Evolutionary conservation across 64 coral and sea anemone genomes (phyloP), one percentile per base, ranked within the genome.

Genomic region (Cladopsammia gracilis): DNA sequence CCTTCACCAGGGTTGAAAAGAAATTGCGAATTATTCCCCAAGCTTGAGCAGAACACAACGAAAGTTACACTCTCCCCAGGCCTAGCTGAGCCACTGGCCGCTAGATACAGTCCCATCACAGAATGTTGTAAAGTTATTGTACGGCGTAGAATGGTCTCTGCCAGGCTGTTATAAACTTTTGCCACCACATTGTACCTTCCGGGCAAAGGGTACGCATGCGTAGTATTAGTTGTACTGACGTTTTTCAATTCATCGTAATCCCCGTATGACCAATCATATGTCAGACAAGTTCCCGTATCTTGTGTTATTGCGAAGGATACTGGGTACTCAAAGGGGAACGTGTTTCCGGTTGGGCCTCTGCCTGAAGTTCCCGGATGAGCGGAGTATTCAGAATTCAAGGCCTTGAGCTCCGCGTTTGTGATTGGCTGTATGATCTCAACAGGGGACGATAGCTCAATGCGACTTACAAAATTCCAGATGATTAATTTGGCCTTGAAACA

Each of bases 261-360:
- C 46, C 91, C 91, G 66, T 87, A 97, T 26, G 26, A 16, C 91
- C 91, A 97, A 10, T 88, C 75, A 42, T 93, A 97, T 24, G 52
- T 71, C 15, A 90, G 19, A 83, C 95, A 96, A 10, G 91, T 93
- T 20, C 91, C 95, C 73, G 89, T 78, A 69, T 25, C 64, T 46
- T 93, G 86, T 2, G 19, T 52, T 42, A 92, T 79, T 0, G 12
- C 13, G 57, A 96, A 78, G 24, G 24, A 18, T 7, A 96, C 91
- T 18, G 95, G 95, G 46, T 96, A 96, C 48, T 96, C 91, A 20
- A 82, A 77, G 2, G 95, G 95, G 34, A 96, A 93, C n/a, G 84
- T 77, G 65, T 86, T 83, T 47, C 26, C 25, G 0, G 10, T 10
- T 9, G 3, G 19, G 43, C 75, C 82, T 67, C 66, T 53, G 0